Evolutionary conservation across 1,140 invertebrate genomes (phyloP).

Genomic region (Papilio helenus): DNA sequence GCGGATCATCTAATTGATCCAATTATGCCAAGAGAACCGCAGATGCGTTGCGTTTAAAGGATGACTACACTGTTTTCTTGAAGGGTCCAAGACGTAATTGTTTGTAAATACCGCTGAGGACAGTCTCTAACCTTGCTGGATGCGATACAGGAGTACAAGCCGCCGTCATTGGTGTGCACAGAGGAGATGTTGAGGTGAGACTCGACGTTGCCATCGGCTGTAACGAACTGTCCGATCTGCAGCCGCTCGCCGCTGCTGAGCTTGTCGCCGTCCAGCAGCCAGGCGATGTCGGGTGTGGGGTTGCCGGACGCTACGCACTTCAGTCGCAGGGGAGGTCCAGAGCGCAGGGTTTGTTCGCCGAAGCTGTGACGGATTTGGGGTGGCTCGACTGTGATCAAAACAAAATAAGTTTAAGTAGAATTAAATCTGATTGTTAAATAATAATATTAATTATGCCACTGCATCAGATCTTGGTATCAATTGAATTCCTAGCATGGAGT

Average conservation of each 20-base stretch:
- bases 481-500: too few relatives aligned
- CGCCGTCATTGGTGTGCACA: conserved; percentile 96
- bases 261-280: conserved; percentile 95
- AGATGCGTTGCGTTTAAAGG: too few relatives aligned
- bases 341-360: conserved; percentile 93
- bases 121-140: conserved; percentile 88
- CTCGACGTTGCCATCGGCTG: conserved; percentile 95
- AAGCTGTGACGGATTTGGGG: conserved; percentile 94
- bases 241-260: conserved; percentile 89
- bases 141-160: conserved; percentile 95
- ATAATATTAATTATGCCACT: background rate
- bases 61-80: too few relatives aligned
- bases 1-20: too few relatives aligned
- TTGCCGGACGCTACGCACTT: conserved; percentile 91
- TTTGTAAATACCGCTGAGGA: too few relatives aligned
- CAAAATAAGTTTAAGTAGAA: background rate
- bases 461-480: too few relatives aligned
- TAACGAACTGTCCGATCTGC: conserved; percentile 94
- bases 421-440: background rate
- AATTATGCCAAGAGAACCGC: too few relatives aligned
- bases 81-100: too few relatives aligned
- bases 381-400: conserved; percentile 88
- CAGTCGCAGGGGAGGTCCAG: conserved; percentile 92
- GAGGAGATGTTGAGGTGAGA: conserved; percentile 97
- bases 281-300: conserved; percentile 96